Evolutionary conservation across 1,140 invertebrate genomes (phyloP).

Genomic region (Drosophila gunungcola): DNA sequence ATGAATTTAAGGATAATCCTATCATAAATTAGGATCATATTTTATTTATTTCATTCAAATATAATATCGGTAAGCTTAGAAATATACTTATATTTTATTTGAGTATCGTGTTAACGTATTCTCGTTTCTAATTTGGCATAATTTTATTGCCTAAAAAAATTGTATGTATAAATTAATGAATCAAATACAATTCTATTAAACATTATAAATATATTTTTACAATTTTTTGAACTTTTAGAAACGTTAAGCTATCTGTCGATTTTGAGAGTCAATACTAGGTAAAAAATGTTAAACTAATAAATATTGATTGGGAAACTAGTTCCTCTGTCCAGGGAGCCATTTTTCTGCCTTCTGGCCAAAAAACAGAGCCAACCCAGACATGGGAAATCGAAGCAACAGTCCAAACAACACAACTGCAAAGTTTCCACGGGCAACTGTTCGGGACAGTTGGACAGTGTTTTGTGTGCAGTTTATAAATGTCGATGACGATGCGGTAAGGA

Average conservation of each 20-base stretch:
- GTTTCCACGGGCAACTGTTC: constrained; percentile 19
- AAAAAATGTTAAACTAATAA: background rate
- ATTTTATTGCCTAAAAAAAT: too few relatives aligned
- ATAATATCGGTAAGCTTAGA: too few relatives aligned
- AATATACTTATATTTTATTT: too few relatives aligned
- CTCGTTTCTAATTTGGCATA: too few relatives aligned
- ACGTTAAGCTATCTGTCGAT: background rate
- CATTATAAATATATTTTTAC: background rate
- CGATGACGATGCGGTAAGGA: constrained; percentile 49
- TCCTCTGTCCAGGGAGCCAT: background rate
- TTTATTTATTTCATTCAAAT: too few relatives aligned
- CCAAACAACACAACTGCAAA: constrained; percentile 40
- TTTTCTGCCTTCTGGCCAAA: background rate
- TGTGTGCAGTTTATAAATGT: constrained; percentile 81
- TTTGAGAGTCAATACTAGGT: background rate
- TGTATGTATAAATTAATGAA: too few relatives aligned
- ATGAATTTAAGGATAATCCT: too few relatives aligned
- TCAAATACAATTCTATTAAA: too few relatives aligned
- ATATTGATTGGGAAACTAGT: constrained; percentile 1
- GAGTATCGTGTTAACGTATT: too few relatives aligned
- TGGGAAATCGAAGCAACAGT: constrained; percentile 39
- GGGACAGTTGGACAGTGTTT: constrained; percentile 65
- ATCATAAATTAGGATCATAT: too few relatives aligned
- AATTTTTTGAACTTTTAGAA: background rate
- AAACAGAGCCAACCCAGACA: background rate